Evolutionary conservation across 2,888 invertebrate species (phyloP), one percentile per base, ranked within the genome.

Genomic region (Melanostoma mellinum): DNA sequence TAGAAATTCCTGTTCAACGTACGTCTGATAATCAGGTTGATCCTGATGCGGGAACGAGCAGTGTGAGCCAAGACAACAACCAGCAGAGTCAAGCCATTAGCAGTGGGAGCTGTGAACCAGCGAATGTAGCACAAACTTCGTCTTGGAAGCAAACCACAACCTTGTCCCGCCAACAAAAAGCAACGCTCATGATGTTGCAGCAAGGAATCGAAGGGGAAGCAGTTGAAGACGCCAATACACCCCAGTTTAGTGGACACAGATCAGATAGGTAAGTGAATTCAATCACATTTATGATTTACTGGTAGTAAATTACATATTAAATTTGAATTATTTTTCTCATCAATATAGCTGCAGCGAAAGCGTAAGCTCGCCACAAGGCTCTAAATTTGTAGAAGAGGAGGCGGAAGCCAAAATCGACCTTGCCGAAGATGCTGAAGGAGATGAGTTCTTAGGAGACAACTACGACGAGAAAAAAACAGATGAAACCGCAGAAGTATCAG

Each of bases 301-400:
- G 6, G 42, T 42, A 3, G n/a, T 42, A 8, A 6, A 5, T 3
- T 42, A 8, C 0, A 6, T n/a, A 42, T 9, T 8, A n/a, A 40
- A 32, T 3, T n/a, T 42, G 0, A n/a, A 32, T 53, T 30, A n/a
- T 55, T 2, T 36, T 32, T 35, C 2, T 30, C 4, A 20, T 20
- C 20, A 20, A 20, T 20, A 20, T 90, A 97, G 97, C 76, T 87
- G 84, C 38, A 75, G 60, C 53, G 63, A 73, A 68, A 74, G 65
- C 30, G 78, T 98, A 44, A 97, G 97, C 89, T 98, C 98, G 0
- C 98, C 98, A 4, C 96, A 95, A 91, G 92, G 91, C 75, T 93
- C 93, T 0, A 92, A 94, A 86, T 95, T 95, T 88, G 94, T 93
- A 42, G 93, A 94, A 79, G 92, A 91, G 68, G 88, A 86, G 5